Base-by-base conservation (phyloP, 2,113 vertebrate genomes). In the Cyanistes caeruleus region DNA sequence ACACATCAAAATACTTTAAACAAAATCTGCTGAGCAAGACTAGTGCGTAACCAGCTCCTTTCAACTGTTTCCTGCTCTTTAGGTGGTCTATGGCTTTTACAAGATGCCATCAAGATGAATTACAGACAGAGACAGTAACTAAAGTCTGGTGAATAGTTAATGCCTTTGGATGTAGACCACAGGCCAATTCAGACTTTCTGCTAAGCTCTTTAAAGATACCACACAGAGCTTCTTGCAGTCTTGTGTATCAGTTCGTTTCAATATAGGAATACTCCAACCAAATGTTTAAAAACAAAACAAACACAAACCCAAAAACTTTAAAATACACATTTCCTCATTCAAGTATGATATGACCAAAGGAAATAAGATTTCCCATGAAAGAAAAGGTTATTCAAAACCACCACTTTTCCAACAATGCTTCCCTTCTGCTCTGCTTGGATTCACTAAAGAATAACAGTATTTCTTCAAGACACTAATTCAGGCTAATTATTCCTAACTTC, bases 31-130 rank as follows among this genome's bases (percentile, higher is more conserved):
- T 95, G 49, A 87, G 90, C 87, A 84, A 68, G 75, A 62, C 49
- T 53, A 70, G 51, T 10, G 39, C 0, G 0, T 21, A 93, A 75
- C 52, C 52, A 76, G 33, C 37, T 68, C 28, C 43, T 85, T 86
- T 55, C 15, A 22, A 69, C 37, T 30, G 46, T 44, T 89, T 92
- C 86, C 88, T 92, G 75, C 93, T 90, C 60, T 93, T 96, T 52
- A 74, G 82, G 93, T 84, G 91, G 90, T 86, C 84, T 80, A 44
- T 1, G 23, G 86, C 59, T 92, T 92, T 86, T 85, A 80, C 20
- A 92, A 88, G 87, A 88, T 82, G 70, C 83, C 75, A 92, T 56
- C 4, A 15, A 55, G 33, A 85, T 92, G 56, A 95, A 77, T 92
- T 73, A 70, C 23, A 86, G 49, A 72, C 41, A 76, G 49, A 87